Base-by-base conservation (phyloP, 2,113 vertebrate species). In the Dunckerocampus dactyliophorus region DNA sequence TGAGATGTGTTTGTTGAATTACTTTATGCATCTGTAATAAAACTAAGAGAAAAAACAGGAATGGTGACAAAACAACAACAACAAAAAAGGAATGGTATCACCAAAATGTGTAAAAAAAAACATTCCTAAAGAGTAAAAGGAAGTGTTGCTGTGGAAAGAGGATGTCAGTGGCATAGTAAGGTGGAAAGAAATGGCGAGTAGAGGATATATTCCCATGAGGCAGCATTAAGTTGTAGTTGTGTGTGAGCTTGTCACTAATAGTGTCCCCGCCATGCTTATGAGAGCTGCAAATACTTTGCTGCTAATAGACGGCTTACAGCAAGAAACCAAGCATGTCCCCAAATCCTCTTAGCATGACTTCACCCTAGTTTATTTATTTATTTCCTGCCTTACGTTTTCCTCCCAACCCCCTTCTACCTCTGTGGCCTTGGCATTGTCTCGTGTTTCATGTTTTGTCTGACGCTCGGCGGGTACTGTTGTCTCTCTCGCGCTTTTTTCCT, bases 261-360 rank as follows among this genome's bases (percentile, higher is more conserved):
- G 86, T 85, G 83, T 86, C 79, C 82, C 85, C 85, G 88, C 86
- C 86, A 81, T 86, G 85, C 84, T 85, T 88, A 87, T 89, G 85
- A 88, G 85, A 87, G 87, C 87, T 87, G 81, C 81, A 87, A 89
- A 87, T 87, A 86, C 88, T 89, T 88, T 87, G 86, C 85, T 88
- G 86, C 86, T 91, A 92, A 91, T 90, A 90, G 89, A 87, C 86
- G 88, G 90, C 90, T 91, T 89, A 91, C 87, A 84, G 86, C 87
- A 85, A 87, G 87, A 87, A 90, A 88, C 88, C 80, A 90, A 89
- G 86, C 89, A 88, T 91, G 87, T 89, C 88, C 86, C 83, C 76
- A 90, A 91, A 91, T 89, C 88, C 88, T 83, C 87, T 88, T 86
- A 88, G 83, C 88, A 80, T 80, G 83, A 73, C 84, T 80, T 71